Evolutionary conservation across 2,888 invertebrate genomes (phyloP).

Genomic region (Hermaeophaga mercurialis): DNA sequence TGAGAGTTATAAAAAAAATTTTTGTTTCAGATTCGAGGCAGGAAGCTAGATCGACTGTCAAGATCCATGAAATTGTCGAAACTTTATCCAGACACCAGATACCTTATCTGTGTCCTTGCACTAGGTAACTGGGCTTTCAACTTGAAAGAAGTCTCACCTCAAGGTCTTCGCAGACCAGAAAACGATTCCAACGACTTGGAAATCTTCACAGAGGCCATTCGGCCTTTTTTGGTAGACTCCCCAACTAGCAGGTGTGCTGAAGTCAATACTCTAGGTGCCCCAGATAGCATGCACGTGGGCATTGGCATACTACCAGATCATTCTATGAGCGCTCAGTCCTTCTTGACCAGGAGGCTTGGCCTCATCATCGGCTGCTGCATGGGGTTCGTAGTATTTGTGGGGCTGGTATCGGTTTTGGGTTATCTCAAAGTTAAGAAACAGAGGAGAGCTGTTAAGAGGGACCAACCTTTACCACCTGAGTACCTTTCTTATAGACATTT

Average conservation of each 20-base stretch:
- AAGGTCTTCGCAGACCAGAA: conserved; percentile 53
- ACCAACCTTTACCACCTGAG: conserved; percentile 74
- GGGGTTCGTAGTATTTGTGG: conserved; percentile 83
- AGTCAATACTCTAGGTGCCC: conserved; percentile 74
- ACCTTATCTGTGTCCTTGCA: conserved; percentile 87
- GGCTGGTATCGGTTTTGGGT: conserved; percentile 81
- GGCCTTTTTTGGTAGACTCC: conserved; percentile 69
- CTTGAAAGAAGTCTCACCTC: conserved; percentile 12
- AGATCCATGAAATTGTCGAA: conserved; percentile 76
- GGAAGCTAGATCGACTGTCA: conserved; percentile 73
- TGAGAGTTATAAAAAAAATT: too few species aligned
- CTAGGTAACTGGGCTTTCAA: conserved; percentile 73
- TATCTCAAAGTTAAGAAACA: conserved; percentile 87
- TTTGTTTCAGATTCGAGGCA: conserved; percentile 72
- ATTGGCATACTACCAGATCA: conserved; percentile 54
- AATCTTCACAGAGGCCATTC: conserved; percentile 62
- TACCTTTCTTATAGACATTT: conserved; percentile 80
- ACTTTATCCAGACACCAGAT: conserved; percentile 78
- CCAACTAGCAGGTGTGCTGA: conserved; percentile 77
- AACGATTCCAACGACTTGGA: conserved; percentile 62
- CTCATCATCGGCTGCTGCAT: conserved; percentile 86
- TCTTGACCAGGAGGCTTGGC: conserved; percentile 80
- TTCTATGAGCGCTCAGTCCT: conserved; percentile 67
- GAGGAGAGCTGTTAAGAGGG: conserved; percentile 74
- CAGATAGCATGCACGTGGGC: conserved; percentile 67